phyloP scores from a whole-genome alignment of 2,113 vertebrate genomes.

The Phyllopteryx taeniolatus region DNA sequence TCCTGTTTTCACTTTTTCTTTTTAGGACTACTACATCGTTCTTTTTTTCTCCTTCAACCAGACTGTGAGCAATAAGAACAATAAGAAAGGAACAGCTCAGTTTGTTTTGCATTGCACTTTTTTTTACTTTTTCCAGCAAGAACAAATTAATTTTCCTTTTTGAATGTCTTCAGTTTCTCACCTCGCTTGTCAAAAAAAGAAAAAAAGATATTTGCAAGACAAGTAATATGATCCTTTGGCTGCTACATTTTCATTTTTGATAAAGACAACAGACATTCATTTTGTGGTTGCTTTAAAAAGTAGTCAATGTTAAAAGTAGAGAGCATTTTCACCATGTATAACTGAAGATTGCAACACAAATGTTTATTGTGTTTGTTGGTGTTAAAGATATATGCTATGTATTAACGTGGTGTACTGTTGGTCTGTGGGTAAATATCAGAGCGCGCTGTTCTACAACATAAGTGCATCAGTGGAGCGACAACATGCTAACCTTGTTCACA shows the following conservation, averaged over 20 bases:
- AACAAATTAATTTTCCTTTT: constrained; percentile 49
- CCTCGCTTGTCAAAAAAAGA: constrained; percentile 60
- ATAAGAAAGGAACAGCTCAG: constrained; percentile 63
- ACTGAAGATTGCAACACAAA: constrained; percentile 44
- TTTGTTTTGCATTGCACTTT: constrained; percentile 43
- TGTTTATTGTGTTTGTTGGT: constrained; percentile 36
- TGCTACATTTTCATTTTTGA: constrained; percentile 67
- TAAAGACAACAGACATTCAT: constrained; percentile 45
- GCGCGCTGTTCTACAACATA: constrained; percentile 26
- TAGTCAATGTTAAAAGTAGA: constrained; percentile 50
- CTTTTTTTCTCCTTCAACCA: constrained; percentile 27
- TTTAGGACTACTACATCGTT: constrained; percentile 31
- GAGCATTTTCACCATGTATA: constrained; percentile 48
- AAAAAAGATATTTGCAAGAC: constrained; percentile 52
- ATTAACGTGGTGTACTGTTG: constrained; percentile 58
- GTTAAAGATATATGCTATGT: constrained; percentile 46
- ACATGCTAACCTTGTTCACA: constrained; percentile 56
- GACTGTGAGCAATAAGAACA: constrained; percentile 73
- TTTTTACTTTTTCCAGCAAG: constrained; percentile 47
- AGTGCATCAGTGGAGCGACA: constrained; percentile 20
- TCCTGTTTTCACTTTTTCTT: constrained; percentile 46
- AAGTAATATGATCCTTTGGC: constrained; percentile 67
- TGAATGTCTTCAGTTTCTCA: constrained; percentile 70
- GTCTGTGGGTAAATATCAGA: constrained; percentile 48
- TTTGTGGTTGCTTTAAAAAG: constrained; percentile 53